Evolutionary conservation across 2,113 vertebrate genomes (phyloP), one percentile per base, ranked within the genome.

Genomic region (Dromaius novaehollandiae): DNA sequence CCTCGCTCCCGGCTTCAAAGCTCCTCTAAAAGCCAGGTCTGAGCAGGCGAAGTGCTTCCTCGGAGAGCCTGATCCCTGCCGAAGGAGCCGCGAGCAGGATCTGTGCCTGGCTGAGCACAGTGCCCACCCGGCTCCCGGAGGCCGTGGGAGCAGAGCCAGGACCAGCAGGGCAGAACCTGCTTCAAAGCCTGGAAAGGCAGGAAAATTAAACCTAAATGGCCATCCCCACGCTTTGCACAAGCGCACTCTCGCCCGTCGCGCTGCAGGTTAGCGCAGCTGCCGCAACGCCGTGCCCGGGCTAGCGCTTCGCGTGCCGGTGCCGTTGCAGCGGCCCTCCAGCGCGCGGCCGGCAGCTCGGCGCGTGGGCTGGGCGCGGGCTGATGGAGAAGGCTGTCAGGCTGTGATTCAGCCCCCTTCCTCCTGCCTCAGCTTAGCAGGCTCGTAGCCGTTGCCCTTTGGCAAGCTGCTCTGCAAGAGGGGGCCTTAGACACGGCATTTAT

Each of bases 81-180:
- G 32, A 19, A 6, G 86, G n/a, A 95, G 20, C 44, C 21, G 69
- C 44, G 14, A 46, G 44, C 4, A 0, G 22, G 50, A 22, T 83
- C 53, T 88, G 38, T 55, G 30, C 34, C 25, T 0, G 1, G 4
- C 44, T 32, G 18, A 73, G 13, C 2, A 0, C 36, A 58, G 42
- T 3, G 0, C 42, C 58, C 53, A 18, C 55, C 61, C 80, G 53
- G 84, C 12, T 46, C 24, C 55, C 28, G 25, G 55, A 25, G 25
- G 24, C 55, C 55, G 9, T 56, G 55, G 44, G 24, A 38, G 28
- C 55, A 56, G 24, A 28, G 55, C 55, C 53, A 9, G 55, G 55
- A 18, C 55, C 11, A 61, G 5, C 12, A 25, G 64, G 38, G 30
- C 9, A 76, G 51, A 91, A 70, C 20, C 64, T 70, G 36, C 55